Evolutionary conservation across 2,113 vertebrate genomes (phyloP), one percentile per base, ranked within the genome.

Genomic region (Amia ocellicauda): DNA sequence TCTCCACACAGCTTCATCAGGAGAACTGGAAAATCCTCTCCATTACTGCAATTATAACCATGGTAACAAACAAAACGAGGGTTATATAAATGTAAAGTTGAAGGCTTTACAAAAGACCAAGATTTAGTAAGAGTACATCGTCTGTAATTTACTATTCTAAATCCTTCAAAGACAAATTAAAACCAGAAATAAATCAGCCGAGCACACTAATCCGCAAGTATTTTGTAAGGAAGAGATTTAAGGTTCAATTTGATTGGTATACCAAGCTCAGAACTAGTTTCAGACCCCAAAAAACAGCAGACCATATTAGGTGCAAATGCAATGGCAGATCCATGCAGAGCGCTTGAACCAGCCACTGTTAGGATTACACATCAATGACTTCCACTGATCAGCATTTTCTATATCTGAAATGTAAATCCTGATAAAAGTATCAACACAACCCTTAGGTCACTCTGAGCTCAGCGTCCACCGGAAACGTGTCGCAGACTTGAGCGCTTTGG

Each of bases 361-460:
- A 75, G 81, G 83, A 86, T 86, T 85, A 85, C 49, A 78, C 68
- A 65, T 71, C 78, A 78, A 78, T 78, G 80, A 64, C 68, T 69
- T 72, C 66, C 66, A 69, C 73, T 79, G 78, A 84, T 86, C 85
- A 86, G 85, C 82, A 70, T 84, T 84, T 83, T 83, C 83, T 84
- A 79, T 75, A 84, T 87, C 85, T 82, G 78, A 84, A 81, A 85
- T 79, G 77, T 74, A 86, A 87, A 85, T 79, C 81, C 84, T 79
- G 78, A 85, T 78, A 81, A 83, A 84, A 73, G 66, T 69, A 76
- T 73, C 0, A 9, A n/a, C n/a, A n/a, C n/a, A n/a, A 81, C 74
- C 74, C 51, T 41, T 70, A 66, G 70, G 69, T 62, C 73, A 81
- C 69, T 70, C 65, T 80, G 79, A 78, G 79, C 78, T 68, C 55